These are phyloP conservation scores for Ceyx melanurus DNA, from an alignment of 2,113 vertebrate species.

Conservation along the genomic window DNA sequence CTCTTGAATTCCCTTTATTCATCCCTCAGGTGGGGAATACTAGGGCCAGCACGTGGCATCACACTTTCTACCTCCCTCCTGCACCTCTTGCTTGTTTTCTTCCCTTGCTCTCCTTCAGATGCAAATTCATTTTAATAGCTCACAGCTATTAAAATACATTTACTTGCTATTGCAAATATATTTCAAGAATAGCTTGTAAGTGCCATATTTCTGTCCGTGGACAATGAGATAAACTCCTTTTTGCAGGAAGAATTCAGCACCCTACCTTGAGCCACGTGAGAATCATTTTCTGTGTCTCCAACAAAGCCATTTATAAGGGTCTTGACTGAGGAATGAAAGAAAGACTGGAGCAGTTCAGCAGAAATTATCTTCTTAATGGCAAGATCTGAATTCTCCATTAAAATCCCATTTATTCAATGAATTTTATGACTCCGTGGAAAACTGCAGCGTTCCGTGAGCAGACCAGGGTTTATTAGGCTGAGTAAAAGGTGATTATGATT, in stretches of 20 bases:
- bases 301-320: background rate
- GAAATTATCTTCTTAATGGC: slow-evolving; percentile 49
- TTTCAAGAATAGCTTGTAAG: too few relatives aligned
- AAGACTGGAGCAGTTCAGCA: background rate
- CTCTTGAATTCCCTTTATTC: background rate
- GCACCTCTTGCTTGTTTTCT: background rate
- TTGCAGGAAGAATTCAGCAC: background rate
- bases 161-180: too few relatives aligned
- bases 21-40: background rate
- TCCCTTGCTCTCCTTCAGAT: background rate
- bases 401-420: slow-evolving; percentile 41
- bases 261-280: background rate
- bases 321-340: slow-evolving; percentile 1
- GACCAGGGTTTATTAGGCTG: slow-evolving; percentile 37
- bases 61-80: background rate
- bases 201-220: background rate
- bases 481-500: slow-evolving; percentile 37
- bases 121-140: background rate
- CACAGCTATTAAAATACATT: too few relatives aligned
- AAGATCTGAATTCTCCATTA: slow-evolving; percentile 61
- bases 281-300: background rate
- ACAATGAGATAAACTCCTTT: background rate
- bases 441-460: slow-evolving; percentile 8
- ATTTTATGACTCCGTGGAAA: slow-evolving; percentile 49
- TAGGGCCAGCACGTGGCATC: background rate